These are phyloP conservation scores for Coremacera marginata DNA, from an alignment of 2,888 invertebrate species.

Conservation along the genomic window DNA sequence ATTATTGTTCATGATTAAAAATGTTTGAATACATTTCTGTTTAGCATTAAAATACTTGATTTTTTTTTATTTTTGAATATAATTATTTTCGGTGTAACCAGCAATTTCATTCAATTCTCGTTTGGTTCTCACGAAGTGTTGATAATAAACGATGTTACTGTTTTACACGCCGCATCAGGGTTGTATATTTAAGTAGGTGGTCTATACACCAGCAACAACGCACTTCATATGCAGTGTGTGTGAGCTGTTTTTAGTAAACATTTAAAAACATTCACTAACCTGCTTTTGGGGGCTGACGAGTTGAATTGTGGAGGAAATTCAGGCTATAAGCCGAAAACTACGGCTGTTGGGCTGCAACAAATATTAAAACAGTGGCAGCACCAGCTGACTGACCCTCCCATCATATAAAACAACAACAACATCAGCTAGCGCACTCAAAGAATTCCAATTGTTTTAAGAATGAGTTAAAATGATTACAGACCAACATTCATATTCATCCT, in stretches of 20 bases:
- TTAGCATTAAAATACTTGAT: no score
- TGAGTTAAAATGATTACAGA: neutral
- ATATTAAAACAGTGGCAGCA: neutral
- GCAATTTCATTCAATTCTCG: slow-evolving; percentile 13
- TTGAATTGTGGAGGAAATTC: no score
- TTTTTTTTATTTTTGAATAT: neutral
- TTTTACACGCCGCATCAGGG: slow-evolving; percentile 27
- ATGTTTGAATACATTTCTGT: no score
- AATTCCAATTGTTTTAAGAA: slow-evolving; percentile 7
- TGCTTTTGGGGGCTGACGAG: neutral
- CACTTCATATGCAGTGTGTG: neutral
- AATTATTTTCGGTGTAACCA: slow-evolving; percentile 11
- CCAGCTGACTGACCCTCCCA: neutral
- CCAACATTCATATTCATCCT: neutral
- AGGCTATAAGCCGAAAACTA: neutral
- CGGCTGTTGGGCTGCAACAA: neutral
- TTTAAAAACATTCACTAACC: slow-evolving; percentile 19
- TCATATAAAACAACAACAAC: neutral
- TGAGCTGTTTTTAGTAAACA: slow-evolving; percentile 2
- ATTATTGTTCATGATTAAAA: no score
- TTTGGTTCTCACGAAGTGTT: slow-evolving; percentile 25
- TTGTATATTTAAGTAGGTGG: slow-evolving; percentile 19
- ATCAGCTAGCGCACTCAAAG: neutral
- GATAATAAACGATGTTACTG: slow-evolving; percentile 35
- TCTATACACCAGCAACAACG: neutral